These are phyloP conservation scores for Alethe castanea DNA, from an alignment of 2,113 vertebrate genomes.

Conservation along the genomic window DNA sequence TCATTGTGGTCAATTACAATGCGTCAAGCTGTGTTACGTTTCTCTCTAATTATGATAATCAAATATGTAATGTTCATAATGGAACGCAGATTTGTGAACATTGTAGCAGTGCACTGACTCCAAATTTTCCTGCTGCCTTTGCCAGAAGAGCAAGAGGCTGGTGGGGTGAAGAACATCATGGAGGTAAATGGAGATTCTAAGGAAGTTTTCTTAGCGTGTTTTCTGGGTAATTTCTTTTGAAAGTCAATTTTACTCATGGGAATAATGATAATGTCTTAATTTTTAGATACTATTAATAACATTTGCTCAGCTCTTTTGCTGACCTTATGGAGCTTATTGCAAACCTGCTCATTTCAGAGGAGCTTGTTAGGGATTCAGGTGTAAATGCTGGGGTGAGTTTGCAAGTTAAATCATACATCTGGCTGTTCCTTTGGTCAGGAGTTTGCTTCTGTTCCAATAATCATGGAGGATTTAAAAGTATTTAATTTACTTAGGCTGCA, in stretches of 20 bases:
- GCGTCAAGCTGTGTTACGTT: not conserved
- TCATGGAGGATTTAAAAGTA: not conserved
- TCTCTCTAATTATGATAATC: slow-evolving; percentile 40
- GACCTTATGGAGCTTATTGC: not conserved
- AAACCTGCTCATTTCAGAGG: not conserved
- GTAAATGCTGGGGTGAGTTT: not conserved
- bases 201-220: not conserved
- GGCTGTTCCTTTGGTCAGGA: not conserved
- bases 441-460: not conserved
- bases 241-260: not conserved
- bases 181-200: not conserved
- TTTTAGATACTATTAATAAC: not conserved
- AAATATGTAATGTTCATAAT: slow-evolving; percentile 23
- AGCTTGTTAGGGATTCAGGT: not conserved
- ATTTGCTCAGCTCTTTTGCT: not conserved
- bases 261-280: not conserved
- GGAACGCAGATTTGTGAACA: slow-evolving; percentile 37
- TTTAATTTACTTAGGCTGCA: not conserved
- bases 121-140: not conserved
- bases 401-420: not conserved
- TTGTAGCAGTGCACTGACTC: not conserved
- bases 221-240: not conserved
- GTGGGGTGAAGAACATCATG: not conserved
- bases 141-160: not conserved
- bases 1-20: slow-evolving; percentile 35